Conservation (phyloP, 2,113 vertebrate genomes). For the Nibea albiflora region DNA sequence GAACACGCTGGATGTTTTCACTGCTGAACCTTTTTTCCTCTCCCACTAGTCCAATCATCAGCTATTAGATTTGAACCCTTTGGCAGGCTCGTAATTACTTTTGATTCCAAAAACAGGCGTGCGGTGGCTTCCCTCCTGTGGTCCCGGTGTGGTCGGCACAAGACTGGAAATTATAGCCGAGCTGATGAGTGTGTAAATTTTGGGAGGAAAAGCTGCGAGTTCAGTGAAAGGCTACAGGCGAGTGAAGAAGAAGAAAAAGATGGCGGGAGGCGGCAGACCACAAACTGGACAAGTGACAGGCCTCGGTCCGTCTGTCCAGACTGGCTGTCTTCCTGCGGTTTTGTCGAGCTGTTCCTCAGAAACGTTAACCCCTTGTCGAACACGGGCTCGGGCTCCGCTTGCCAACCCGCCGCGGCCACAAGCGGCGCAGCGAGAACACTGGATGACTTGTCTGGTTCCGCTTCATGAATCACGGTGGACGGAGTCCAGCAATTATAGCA, state of each 20-base stretch:
- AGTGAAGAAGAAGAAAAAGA: conserved; percentile 45
- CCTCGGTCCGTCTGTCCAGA: conserved; percentile 69
- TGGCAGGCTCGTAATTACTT: conserved; percentile 60
- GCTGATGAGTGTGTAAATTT: conserved; percentile 70
- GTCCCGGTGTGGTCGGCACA: conserved; percentile 52
- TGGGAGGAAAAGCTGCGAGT: conserved; percentile 62
- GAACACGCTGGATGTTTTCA: conserved; percentile 30
- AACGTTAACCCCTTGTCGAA: conserved; percentile 80
- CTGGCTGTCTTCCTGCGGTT: conserved; percentile 80
- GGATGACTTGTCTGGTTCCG: conserved; percentile 52
- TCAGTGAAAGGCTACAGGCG: conserved; percentile 63
- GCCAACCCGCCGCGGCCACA: conserved; percentile 64
- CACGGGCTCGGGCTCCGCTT: conserved; percentile 45
- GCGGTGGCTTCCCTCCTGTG: conserved; percentile 49
- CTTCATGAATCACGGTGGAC: conserved; percentile 48
- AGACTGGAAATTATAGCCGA: conserved; percentile 58
- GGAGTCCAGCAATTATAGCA: conserved; percentile 47
- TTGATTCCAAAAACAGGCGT: conserved; percentile 66
- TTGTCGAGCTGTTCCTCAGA: conserved; percentile 65
- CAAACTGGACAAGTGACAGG: conserved; percentile 75
- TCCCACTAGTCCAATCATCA: conserved; percentile 41
- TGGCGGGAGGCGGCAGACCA: conserved; percentile 49
- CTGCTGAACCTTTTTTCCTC: conserved; percentile 1
- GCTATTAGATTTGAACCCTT: conserved; percentile 45
- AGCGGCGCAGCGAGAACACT: conserved; percentile 48